phyloP scores from a whole-genome alignment of 2,888 invertebrate genomes.

The Euzophera pinguis region DNA sequence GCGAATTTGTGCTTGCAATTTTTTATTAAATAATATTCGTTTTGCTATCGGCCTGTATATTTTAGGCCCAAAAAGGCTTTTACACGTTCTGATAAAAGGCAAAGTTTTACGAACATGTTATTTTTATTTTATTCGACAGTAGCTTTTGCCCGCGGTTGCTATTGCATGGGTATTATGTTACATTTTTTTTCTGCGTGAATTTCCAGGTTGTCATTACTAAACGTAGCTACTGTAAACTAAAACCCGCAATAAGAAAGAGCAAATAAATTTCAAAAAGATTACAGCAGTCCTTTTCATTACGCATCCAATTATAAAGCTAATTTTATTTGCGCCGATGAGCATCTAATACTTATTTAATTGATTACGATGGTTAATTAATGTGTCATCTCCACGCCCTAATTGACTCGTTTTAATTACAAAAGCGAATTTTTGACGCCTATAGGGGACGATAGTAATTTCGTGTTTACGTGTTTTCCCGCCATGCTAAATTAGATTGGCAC shows the following conservation, averaged over 20 bases:
- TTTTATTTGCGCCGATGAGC: constrained; percentile 30
- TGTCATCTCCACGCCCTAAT: constrained; percentile 38
- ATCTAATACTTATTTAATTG: constrained; percentile 40
- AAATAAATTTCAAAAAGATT: background rate
- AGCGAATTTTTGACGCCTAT: constrained; percentile 15
- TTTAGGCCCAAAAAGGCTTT: background rate
- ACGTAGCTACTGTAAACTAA: too few species aligned
- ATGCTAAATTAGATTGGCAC: constrained; percentile 52
- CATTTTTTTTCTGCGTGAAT: too few species aligned
- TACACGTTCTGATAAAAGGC: background rate
- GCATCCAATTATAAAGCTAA: constrained; percentile 34
- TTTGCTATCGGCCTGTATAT: background rate
- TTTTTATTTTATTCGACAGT: background rate
- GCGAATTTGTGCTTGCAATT: background rate
- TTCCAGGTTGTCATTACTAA: too few species aligned
- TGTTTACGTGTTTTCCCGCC: constrained; percentile 34
- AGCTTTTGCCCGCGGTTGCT: too few species aligned
- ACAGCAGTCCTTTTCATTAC: constrained; percentile 20
- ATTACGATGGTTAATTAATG: constrained; percentile 45
- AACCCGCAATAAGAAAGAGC: too few species aligned
- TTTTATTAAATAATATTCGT: constrained; percentile 3
- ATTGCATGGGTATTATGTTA: too few species aligned
- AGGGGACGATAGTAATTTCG: constrained; percentile 27
- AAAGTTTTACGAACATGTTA: background rate
- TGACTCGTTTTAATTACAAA: constrained; percentile 34